Evolutionary conservation across 2,797 vertebrate genomes (phyloP).

Genomic region (Lepilemur septentrionalis): DNA sequence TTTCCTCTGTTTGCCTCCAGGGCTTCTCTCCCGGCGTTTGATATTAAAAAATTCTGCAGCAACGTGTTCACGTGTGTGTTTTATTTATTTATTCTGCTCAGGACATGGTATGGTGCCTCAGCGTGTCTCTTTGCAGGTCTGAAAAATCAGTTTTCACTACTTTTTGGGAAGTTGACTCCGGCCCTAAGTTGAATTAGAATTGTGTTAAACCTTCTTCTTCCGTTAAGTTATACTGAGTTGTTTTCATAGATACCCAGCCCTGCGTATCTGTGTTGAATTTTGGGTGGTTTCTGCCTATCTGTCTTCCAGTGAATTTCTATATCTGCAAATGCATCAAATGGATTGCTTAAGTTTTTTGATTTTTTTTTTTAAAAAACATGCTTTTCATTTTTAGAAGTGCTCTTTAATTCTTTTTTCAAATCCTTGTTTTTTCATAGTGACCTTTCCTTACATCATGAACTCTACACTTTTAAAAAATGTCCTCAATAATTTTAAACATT

Average conservation of each 20-base stretch:
- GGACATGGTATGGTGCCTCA: background rate
- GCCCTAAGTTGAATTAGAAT: background rate
- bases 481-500: background rate
- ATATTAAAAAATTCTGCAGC: background rate
- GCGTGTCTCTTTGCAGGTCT: background rate
- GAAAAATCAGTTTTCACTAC: background rate
- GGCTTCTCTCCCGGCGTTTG: background rate
- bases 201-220: background rate
- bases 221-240: background rate
- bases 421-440: background rate
- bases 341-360: background rate
- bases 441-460: background rate
- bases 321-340: background rate
- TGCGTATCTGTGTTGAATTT: background rate
- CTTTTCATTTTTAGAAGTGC: background rate
- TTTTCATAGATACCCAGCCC: background rate
- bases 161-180: background rate
- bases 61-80: too few species aligned
- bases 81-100: background rate
- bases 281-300: background rate
- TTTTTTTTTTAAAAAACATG: too few species aligned
- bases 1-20: background rate
- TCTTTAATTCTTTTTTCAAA: background rate
- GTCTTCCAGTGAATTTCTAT: background rate
- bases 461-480: background rate